Evolutionary conservation across 2,888 invertebrate genomes (phyloP).

Genomic region (Tribolium freemani): DNA sequence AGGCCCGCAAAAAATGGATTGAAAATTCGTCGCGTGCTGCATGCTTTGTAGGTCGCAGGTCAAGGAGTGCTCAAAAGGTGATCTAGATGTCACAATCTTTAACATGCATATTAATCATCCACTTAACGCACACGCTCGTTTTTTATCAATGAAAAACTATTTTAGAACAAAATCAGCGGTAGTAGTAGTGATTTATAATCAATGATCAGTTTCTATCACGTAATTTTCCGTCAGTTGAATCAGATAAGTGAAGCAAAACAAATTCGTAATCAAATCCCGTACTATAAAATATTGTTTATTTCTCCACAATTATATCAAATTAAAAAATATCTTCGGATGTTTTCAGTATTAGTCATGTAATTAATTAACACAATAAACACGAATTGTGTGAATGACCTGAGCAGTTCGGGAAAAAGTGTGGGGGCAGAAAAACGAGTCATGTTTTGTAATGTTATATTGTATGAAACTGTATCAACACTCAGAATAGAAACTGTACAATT

Average conservation of each 20-base stretch:
- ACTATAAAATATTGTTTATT: conserved; percentile 9
- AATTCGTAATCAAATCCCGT: background rate
- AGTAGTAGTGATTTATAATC: background rate
- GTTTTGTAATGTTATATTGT: background rate
- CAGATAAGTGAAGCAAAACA: background rate
- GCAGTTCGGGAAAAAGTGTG: background rate
- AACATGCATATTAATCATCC: conserved; percentile 37
- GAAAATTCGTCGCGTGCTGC: conserved; percentile 28
- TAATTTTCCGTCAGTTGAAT: background rate
- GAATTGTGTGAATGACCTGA: conserved; percentile 41
- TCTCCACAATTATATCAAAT: background rate
- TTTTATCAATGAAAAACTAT: conserved; percentile 10
- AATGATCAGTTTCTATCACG: background rate
- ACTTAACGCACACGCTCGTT: conserved; percentile 23
- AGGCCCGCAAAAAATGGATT: background rate
- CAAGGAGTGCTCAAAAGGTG: conserved; percentile 39
- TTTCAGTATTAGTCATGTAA: conserved; percentile 36
- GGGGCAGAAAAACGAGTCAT: background rate
- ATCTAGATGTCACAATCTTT: conserved; percentile 40
- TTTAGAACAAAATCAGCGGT: background rate
- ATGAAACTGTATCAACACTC: conserved; percentile 14
- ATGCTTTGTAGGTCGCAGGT: conserved; percentile 27
- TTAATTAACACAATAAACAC: conserved; percentile 27
- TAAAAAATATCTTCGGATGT: conserved; percentile 21
- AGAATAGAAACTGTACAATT: conserved; percentile 27